Percentiles rank a stretch among this genome's conserved stretches.
Evolutionary conservation across 2,888 invertebrate species (phyloP).

Genomic region (Volucella inflata): DNA sequence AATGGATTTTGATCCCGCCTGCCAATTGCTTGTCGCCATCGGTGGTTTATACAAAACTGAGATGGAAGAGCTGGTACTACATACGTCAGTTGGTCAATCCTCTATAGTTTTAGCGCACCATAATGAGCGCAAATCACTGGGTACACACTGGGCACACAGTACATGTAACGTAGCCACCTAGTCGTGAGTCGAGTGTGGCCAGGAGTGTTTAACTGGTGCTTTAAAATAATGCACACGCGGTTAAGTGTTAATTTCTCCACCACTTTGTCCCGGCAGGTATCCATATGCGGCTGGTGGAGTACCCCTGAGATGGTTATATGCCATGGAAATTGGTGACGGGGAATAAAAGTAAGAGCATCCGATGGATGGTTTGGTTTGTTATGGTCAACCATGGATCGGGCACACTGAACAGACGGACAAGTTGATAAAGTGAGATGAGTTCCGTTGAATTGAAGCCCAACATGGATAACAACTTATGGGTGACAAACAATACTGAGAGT

Average conservation of each 20-base stretch:
- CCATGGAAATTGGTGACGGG: slow-evolving; percentile 8
- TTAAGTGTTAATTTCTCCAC: slow-evolving; percentile 69
- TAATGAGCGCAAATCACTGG: slow-evolving; percentile 56
- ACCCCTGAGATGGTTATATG: slow-evolving; percentile 5
- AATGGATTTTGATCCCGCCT: slow-evolving; percentile 56
- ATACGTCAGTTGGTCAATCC: slow-evolving; percentile 38
- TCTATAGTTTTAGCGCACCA: slow-evolving; percentile 32
- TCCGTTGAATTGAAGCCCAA: slow-evolving; percentile 42
- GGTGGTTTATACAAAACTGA: slow-evolving; percentile 5
- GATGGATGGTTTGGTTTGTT: too few species aligned
- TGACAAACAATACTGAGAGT: slow-evolving; percentile 18
- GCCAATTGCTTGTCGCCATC: slow-evolving; percentile 51
- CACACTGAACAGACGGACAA: background rate
- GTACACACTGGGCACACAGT: slow-evolving; percentile 1
- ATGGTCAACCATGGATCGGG: background rate
- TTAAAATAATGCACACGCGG: slow-evolving; percentile 61
- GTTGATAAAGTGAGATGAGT: slow-evolving; percentile 8
- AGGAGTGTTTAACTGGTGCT: slow-evolving; percentile 69
- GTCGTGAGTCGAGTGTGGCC: slow-evolving; percentile 44
- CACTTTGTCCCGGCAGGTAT: slow-evolving; percentile 42
- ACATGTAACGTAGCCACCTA: slow-evolving; percentile 5
- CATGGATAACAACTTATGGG: slow-evolving; percentile 26
- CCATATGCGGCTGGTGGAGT: slow-evolving; percentile 27
- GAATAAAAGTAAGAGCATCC: slow-evolving; percentile 5
- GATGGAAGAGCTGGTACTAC: too few species aligned